Evolutionary conservation across 2,888 invertebrate species (phyloP), one percentile per base, ranked within the genome.

Genomic region (Drosophila leonis): DNA sequence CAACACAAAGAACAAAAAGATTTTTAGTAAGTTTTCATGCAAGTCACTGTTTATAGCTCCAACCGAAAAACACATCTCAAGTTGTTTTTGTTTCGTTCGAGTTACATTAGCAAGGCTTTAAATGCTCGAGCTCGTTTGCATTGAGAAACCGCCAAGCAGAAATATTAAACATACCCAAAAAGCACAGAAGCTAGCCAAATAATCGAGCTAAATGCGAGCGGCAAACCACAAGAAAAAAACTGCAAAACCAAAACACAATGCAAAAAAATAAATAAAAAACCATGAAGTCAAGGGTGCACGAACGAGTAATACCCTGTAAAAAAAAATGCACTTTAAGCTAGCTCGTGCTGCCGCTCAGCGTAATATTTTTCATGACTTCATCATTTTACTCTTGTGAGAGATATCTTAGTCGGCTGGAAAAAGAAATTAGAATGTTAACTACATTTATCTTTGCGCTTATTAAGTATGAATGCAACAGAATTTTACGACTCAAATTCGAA

Each of bases 61-160:
- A 57, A 37, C 15, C 27, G 24, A 41, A 72, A 52, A 54, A 24
- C 52, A 56, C 35, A 55, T 54, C 46, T 64, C 41, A 44, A 57
- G 63, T 57, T 15, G 46, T 60, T 41, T 33, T 46, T 60, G 44
- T 42, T 42, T 18, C 39, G 20, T 15, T 57, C 13, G 27, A 46
- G 62, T 52, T 63, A 49, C 61, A 72, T 65, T 64, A 57, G 74
- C 78, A 68, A 66, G 52, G 69, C 42, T 72, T 78, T 42, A 62
- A 73, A 65, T 78, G 68, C 64, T 62, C 27, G 55, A 73, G 81
- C 78, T 78, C 60, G 82, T 79, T 82, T 82, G 79, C 82, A 82
- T 82, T 79, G 79, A 74, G 75, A 70, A 82, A 78, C 62, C 62
- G 46, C 60, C 61, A 35, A 55, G 51, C 57, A 20, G 9, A 37